These are phyloP conservation scores for Nowickia ferox DNA, from an alignment of 2,888 invertebrate species.

Conservation along the genomic window DNA sequence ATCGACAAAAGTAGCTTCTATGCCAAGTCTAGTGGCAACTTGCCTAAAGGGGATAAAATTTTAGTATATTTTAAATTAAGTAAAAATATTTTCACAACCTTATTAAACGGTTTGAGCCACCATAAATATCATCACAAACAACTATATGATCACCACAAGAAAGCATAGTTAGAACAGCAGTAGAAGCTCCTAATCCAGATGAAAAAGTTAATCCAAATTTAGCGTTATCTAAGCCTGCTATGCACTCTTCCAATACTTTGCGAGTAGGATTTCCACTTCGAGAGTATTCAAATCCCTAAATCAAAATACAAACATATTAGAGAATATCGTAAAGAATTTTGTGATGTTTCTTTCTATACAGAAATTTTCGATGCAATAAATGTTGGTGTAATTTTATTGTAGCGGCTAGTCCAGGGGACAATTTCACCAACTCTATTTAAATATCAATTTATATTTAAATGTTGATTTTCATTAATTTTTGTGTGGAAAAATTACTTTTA, in stretches of 20 bases:
- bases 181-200: constrained; percentile 95
- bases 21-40: constrained; percentile 87
- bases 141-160: constrained; percentile 94
- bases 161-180: constrained; percentile 89
- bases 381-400: too few species aligned
- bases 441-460: too few species aligned
- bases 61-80: not conserved
- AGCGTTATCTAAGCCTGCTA: constrained; percentile 95
- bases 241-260: constrained; percentile 92
- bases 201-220: constrained; percentile 92
- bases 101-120: constrained; percentile 93
- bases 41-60: constrained; percentile 84
- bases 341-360: too few species aligned
- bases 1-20: constrained; percentile 91
- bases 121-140: constrained; percentile 96
- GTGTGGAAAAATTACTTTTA: too few species aligned
- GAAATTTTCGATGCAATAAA: too few species aligned
- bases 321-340: too few species aligned
- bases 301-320: constrained; percentile 20
- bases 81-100: constrained; percentile 80
- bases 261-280: constrained; percentile 97
- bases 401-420: too few species aligned
- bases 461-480: too few species aligned
- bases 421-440: too few species aligned
- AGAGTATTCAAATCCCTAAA: constrained; percentile 94